These are phyloP conservation scores for Dryocosmus kuriphilus DNA, from an alignment of 2,888 invertebrate genomes.

Conservation along the genomic window DNA sequence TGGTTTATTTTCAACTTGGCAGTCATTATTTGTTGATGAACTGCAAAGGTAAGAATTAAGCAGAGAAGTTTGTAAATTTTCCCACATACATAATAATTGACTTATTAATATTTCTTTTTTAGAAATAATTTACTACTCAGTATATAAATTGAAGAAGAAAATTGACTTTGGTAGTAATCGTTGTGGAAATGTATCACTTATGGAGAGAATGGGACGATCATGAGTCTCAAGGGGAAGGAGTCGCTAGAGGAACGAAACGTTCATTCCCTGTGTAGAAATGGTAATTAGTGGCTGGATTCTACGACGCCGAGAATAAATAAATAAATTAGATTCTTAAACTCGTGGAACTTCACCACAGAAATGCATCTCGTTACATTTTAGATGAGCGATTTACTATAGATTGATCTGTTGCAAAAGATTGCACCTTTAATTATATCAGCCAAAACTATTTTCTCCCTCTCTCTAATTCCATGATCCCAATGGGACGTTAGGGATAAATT, in stretches of 20 bases:
- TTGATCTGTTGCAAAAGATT: slow-evolving; percentile 3
- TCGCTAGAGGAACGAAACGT: background rate
- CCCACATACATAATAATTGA: background rate
- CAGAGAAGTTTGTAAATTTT: background rate
- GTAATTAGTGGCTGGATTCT: slow-evolving; percentile 28
- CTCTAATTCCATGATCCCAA: background rate
- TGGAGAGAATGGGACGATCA: slow-evolving; percentile 34
- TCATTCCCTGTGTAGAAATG: slow-evolving; percentile 7
- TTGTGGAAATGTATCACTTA: slow-evolving; percentile 43
- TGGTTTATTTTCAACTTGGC: too few relatives aligned
- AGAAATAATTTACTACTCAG: background rate
- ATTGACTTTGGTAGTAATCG: slow-evolving; percentile 51
- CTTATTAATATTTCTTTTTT: background rate
- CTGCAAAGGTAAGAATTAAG: too few relatives aligned
- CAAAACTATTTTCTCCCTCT: background rate
- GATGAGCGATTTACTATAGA: slow-evolving; percentile 12
- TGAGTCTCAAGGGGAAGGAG: slow-evolving; percentile 4
- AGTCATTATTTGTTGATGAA: too few relatives aligned
- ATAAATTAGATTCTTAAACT: slow-evolving; percentile 25
- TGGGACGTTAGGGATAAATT: too few relatives aligned
- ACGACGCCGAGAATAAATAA: slow-evolving; percentile 35
- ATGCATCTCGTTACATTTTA: slow-evolving; percentile 7
- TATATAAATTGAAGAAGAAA: slow-evolving; percentile 46
- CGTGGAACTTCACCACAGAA: background rate
- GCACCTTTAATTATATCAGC: background rate